Conservation (phyloP, 1,140 invertebrate species). For the Andricus grossulariae region DNA sequence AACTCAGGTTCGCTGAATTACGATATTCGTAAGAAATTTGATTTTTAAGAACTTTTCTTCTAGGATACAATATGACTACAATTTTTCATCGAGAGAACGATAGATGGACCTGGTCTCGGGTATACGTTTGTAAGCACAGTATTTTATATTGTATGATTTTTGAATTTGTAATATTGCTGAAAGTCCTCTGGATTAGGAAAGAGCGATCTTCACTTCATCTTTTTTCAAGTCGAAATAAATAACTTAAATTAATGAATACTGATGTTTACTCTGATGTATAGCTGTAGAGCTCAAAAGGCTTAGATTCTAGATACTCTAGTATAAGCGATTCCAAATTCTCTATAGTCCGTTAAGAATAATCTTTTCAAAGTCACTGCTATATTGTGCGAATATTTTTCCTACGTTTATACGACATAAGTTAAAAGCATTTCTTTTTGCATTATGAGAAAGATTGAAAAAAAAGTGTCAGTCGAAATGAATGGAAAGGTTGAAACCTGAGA, state of each 20-base stretch:
- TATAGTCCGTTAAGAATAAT: conserved; percentile 22
- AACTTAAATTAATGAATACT: conserved; percentile 9
- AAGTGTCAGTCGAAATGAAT: too few relatives aligned
- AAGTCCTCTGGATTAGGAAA: neutral
- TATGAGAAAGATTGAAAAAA: neutral
- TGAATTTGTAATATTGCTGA: neutral
- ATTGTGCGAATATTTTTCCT: conserved; percentile 10
- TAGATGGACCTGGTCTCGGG: neutral
- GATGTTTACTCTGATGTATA: conserved; percentile 23
- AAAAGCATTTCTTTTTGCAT: conserved; percentile 15
- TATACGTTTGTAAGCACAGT: conserved; percentile 7
- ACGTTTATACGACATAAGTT: conserved; percentile 25
- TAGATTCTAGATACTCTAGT: conserved; percentile 6
- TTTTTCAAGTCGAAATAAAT: neutral
- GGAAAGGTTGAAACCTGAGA: too few relatives aligned
- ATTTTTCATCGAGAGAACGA: neutral
- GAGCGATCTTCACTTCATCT: neutral
- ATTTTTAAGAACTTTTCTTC: neutral
- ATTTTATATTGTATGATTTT: neutral
- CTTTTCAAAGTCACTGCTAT: conserved; percentile 5
- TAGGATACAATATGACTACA: neutral
- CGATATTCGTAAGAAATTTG: neutral
- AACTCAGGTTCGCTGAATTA: too few relatives aligned
- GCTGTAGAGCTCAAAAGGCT: conserved; percentile 6
- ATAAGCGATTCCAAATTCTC: conserved; percentile 22